Percentiles rank a stretch among this genome's conserved stretches.
Evolutionary conservation across 2,113 vertebrate genomes (phyloP).

Genomic region (Ahaetulla prasina): DNA sequence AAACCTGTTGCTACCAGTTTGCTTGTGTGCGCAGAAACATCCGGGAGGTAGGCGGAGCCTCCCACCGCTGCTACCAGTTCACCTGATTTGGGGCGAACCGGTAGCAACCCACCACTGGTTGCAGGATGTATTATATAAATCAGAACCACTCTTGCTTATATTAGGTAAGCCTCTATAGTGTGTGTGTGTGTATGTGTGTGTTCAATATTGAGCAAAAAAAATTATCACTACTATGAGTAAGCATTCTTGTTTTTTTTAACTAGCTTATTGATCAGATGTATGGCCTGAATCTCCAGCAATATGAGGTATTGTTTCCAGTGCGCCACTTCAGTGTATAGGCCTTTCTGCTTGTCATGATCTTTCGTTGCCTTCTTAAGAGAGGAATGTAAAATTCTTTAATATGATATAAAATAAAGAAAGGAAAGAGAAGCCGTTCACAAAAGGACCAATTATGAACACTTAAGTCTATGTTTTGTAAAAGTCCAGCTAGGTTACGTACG

Average conservation of each 20-base stretch:
- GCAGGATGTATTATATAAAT: neutral
- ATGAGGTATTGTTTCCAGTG: neutral
- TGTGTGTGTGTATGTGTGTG: no score
- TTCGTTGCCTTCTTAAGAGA: conserved; percentile 10
- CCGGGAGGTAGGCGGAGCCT: no score
- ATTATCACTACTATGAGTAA: neutral
- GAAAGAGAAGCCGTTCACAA: neutral
- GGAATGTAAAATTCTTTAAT: neutral
- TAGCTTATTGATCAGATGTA: conserved; percentile 16
- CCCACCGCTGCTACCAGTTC: no score
- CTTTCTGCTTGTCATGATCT: conserved; percentile 16
- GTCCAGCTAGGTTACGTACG: neutral
- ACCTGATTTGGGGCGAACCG: no score
- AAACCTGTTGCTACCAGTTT: no score
- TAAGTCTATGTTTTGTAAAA: neutral
- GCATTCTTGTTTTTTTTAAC: neutral
- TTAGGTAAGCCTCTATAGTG: neutral
- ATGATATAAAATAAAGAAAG: neutral
- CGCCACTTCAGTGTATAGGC: rapidly evolving
- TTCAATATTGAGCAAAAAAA: neutral
- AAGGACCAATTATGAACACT: neutral
- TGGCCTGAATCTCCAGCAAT: conserved; percentile 16
- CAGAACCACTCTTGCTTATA: neutral
- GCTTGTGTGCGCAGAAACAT: no score
- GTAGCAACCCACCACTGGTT: no score